Base-by-base conservation (phyloP, 2,888 invertebrate species). In the Lepidonotus clava region DNA sequence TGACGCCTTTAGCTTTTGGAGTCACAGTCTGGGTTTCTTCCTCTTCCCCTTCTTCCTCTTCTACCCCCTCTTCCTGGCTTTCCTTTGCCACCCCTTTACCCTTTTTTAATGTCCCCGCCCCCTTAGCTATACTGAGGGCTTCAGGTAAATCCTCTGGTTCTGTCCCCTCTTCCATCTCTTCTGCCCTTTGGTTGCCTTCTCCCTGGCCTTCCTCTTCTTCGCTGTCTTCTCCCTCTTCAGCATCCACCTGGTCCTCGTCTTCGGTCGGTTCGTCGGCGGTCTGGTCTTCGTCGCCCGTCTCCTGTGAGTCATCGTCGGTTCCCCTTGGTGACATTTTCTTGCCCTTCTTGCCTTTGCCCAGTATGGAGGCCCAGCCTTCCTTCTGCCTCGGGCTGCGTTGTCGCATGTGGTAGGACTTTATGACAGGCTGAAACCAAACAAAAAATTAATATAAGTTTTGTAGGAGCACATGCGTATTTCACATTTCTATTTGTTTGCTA, bases 1-100 rank as follows among this genome's bases (percentile, higher is more conserved):
- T 14, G 4, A 24, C 80, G 6, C 41, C 46, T 28, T n/a, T 46
- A 14, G 40, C n/a, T 24, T 34, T 41, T 40, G 32, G 28, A 36
- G 1, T 40, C 24, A n/a, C 38, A 1, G 86, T 90, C 24, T 80
- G 85, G n/a, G 53, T 51, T 24, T 83, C 88, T 34, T 89, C 86
- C n/a, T 87, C 84, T n/a, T 88, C 86, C 40, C 88, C 86, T 32
- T 87, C 88, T 21, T 88, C 88, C 24, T 88, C 83, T 83, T 84
- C 41, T 84, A 34, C 83, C 36, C 14, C 34, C 32, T 83, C 28
- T 24, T 46, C n/a, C 14, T 76, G 36, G n/a, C 38, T 84, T 5
- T 34, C 66, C 28, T 11, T n/a, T n/a, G n/a, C n/a, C n/a, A n/a
- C n/a, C n/a, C n/a, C n/a, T n/a, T n/a, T n/a, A n/a, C n/a, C n/a